These are phyloP conservation scores for Sebastes itinus DNA, from an alignment of 2,797 vertebrate genomes.

Conservation along the genomic window DNA sequence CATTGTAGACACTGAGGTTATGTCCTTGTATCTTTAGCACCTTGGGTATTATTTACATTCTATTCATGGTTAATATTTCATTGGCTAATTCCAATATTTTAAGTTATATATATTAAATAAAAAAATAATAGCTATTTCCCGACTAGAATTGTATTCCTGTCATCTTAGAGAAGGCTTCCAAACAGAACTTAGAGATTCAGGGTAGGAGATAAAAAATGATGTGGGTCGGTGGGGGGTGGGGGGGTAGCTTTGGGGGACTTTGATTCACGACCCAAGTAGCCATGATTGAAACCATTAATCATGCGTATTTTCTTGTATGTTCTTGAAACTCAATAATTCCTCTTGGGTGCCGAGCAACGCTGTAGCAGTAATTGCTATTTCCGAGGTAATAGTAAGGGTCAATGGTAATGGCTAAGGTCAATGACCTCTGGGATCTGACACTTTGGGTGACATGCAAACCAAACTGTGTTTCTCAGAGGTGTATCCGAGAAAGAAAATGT, in stretches of 20 bases:
- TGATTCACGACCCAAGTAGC: background rate
- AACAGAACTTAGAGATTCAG: background rate
- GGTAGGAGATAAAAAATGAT: background rate
- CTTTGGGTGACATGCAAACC: background rate
- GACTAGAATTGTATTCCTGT: too few relatives aligned
- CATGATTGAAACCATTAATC: conserved; percentile 15
- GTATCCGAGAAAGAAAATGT: background rate
- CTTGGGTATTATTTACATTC: background rate
- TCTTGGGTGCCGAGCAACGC: background rate
- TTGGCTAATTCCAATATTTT: background rate
- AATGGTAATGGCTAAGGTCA: background rate
- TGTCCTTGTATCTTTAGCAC: background rate
- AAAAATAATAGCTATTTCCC: too few relatives aligned
- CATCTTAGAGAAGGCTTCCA: background rate
- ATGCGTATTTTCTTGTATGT: background rate
- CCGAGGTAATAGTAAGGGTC: background rate
- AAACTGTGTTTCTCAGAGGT: background rate
- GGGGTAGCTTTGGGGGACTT: background rate
- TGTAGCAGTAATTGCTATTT: background rate
- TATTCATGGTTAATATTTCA: background rate
- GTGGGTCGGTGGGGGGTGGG: background rate
- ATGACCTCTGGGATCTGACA: background rate
- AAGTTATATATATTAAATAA: too few relatives aligned
- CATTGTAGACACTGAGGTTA: background rate
- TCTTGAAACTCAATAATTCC: background rate